Percentiles rank a stretch among this genome's conserved stretches.
phyloP scores from a whole-genome alignment of 1,140 invertebrate genomes.

The Nebria ingens region DNA sequence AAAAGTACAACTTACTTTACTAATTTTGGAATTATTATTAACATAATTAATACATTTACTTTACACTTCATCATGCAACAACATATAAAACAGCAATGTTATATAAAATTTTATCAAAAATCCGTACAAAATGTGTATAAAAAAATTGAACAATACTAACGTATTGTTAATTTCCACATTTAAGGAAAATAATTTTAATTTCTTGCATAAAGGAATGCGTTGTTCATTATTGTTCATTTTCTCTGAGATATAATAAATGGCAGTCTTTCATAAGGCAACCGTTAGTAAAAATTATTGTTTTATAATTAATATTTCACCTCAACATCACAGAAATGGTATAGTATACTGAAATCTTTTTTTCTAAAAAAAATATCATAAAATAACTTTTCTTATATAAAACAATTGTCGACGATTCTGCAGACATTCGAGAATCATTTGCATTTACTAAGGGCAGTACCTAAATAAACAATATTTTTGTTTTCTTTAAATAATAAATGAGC shows the following conservation, averaged over 20 bases:
- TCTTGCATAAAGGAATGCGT: no score
- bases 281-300: conserved; percentile 1
- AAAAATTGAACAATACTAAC: neutral
- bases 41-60: neutral
- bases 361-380: no score
- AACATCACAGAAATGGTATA: conserved; percentile 7
- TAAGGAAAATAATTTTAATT: no score
- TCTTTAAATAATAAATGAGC: no score
- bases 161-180: neutral
- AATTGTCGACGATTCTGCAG: no score
- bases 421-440: no score
- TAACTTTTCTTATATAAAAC: no score
- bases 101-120: neutral
- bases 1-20: neutral
- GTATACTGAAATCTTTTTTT: conserved; percentile 4
- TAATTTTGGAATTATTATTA: neutral
- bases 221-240: neutral
- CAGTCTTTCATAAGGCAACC: conserved; percentile 3
- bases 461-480: no score
- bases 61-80: neutral
- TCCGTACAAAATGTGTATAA: neutral
- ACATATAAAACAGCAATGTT: neutral
- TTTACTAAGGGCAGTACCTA: no score
- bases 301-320: neutral
- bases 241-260: neutral